Percentiles rank a stretch among this genome's conserved stretches.
These are phyloP conservation scores for Cydia splendana DNA, from an alignment of 1,140 invertebrate genomes.

Conservation along the genomic window DNA sequence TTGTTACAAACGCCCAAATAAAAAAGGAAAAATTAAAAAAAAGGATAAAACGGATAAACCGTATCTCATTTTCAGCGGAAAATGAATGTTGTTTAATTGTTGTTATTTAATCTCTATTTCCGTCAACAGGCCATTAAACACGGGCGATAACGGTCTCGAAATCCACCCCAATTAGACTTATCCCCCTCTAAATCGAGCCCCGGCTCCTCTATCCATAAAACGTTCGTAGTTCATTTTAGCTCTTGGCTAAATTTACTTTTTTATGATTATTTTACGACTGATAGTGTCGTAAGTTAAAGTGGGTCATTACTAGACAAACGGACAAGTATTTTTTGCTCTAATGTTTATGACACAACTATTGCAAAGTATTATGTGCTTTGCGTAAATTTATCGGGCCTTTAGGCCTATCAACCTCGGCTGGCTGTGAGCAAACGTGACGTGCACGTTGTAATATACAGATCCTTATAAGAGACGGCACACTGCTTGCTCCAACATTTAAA, in stretches of 20 bases:
- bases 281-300: no score
- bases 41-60: neutral
- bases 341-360: no score
- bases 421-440: no score
- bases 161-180: conserved; percentile 19
- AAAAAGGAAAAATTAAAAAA: neutral
- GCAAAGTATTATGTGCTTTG: no score
- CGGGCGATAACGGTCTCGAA: conserved; percentile 8
- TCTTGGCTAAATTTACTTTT: neutral
- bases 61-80: neutral
- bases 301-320: no score
- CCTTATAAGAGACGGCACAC: no score
- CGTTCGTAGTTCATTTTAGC: neutral
- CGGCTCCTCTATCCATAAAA: conserved; percentile 2
- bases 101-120: conserved; percentile 15
- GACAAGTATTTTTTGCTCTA: no score
- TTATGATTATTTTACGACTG: neutral
- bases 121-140: conserved; percentile 13
- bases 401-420: no score
- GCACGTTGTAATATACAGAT: no score
- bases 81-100: conserved; percentile 10
- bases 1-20: neutral
- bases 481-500: no score
- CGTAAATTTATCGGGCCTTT: no score
- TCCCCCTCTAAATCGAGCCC: conserved; percentile 1